A percentile compares a stretch with the other conserved stretches of the same genome.
phyloP scores from a whole-genome alignment of 2,113 vertebrate species.

The Apaloderma vittatum region DNA sequence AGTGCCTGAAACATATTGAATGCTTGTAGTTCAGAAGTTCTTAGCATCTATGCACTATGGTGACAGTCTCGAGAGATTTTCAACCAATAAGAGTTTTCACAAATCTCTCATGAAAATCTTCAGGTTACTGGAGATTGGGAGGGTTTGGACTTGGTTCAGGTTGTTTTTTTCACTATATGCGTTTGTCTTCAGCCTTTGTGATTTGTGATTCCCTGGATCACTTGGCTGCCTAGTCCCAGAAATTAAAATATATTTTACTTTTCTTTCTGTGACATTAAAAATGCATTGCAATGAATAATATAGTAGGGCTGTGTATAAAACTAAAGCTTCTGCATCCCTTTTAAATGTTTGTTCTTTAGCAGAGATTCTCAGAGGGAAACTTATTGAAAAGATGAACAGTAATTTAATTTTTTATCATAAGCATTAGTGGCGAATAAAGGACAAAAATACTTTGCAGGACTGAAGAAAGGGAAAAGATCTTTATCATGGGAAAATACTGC shows the following conservation, averaged over 20 bases:
- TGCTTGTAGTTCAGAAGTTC: constrained; percentile 62
- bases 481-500: constrained; percentile 77
- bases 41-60: not conserved
- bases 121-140: not conserved
- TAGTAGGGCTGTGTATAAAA: constrained; percentile 82
- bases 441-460: constrained; percentile 79
- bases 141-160: not conserved
- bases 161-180: not conserved
- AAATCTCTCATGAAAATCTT: constrained; percentile 17
- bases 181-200: constrained; percentile 58
- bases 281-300: constrained; percentile 86
- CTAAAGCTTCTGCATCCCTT: constrained; percentile 76
- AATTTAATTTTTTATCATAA: constrained; percentile 89
- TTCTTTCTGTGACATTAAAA: constrained; percentile 83
- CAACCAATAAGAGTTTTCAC: constrained; percentile 32
- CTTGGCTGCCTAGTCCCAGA: constrained; percentile 68
- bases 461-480: constrained; percentile 76
- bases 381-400: constrained; percentile 82
- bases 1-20: constrained; percentile 20
- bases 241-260: constrained; percentile 84
- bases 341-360: constrained; percentile 85
- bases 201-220: constrained; percentile 72
- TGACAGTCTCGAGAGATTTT: constrained; percentile 48
- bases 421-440: constrained; percentile 83
- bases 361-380: constrained; percentile 80